Base-by-base conservation (phyloP, 2,797 vertebrate species). In the Cetoscarus ocellatus region DNA sequence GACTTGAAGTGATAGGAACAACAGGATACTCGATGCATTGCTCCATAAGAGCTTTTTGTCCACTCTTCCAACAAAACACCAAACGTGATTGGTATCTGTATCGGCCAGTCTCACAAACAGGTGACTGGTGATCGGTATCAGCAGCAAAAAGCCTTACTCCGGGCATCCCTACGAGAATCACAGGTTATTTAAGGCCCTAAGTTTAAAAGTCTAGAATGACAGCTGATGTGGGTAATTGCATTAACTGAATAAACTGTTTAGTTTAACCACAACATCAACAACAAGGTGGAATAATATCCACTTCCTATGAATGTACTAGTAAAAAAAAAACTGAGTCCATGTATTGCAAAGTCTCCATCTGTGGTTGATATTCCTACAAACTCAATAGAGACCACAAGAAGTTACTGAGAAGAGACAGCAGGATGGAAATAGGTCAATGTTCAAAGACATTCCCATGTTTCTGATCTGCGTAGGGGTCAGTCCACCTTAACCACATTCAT, bases 401-500 rank as follows among this genome's bases (percentile, higher is more conserved):
- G 0, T 54, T 38, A 34, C 40, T 14, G 58, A 63, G 47, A 36
- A 48, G 52, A 74, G 55, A 75, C 56, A 53, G 70, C 34, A 3
- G 73, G 74, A 69, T 17, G 39, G 67, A 66, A 73, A 82, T 52
- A 42, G 57, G 67, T 68, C 10, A 13, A 45, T 11, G 54, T 84
- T 90, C 77, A 90, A 85, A 91, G 83, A 71, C 69, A 79, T 82
- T 70, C 63, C 85, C 70, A 7, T 69, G 72, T 80, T 86, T 62
- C 64, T 78, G 79, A 83, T 83, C 35, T 51, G 61, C 49, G 70
- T 56, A 57, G 64, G 80, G 78, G 61, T 80, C 72, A 69, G 70
- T 79, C 70, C 82, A 89, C 82, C 80, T 91, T 86, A 90, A 89
- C 39, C 39, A 61, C 84, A 85, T 87, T 70, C 51, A 63, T 51